Evolutionary conservation across 2,797 vertebrate species (phyloP).

Genomic region (Sternotherus odoratus): DNA sequence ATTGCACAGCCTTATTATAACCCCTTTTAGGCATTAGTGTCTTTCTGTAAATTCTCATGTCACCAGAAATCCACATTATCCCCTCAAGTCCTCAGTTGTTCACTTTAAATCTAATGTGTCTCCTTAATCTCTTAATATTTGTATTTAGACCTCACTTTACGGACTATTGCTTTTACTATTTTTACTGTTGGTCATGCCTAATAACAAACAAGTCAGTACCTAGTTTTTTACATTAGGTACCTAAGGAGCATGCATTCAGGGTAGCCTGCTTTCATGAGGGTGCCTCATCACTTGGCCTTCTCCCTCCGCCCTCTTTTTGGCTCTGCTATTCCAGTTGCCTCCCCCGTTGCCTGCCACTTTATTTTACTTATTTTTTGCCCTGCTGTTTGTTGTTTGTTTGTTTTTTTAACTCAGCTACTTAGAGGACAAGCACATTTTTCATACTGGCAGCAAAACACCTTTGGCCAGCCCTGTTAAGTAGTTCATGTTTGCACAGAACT

Average conservation of each 20-base stretch:
- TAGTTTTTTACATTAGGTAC: not conserved
- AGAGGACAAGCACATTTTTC: not conserved
- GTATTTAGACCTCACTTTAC: constrained; percentile 61
- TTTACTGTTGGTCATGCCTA: constrained; percentile 12
- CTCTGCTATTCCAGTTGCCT: not conserved
- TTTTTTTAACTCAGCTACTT: not conserved
- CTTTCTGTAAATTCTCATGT: constrained; percentile 72
- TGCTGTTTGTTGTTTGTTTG: not conserved
- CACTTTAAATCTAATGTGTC: constrained; percentile 43
- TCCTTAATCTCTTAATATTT: constrained; percentile 68
- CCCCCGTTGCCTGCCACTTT: not conserved
- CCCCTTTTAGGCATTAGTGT: constrained; percentile 47
- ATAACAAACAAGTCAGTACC: not conserved
- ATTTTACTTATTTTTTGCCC: not conserved
- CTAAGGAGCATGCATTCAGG: not conserved
- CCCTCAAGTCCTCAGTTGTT: constrained; percentile 50
- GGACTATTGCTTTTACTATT: constrained; percentile 14
- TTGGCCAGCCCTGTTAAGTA: not conserved
- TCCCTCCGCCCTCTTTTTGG: not conserved
- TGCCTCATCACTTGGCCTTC: not conserved
- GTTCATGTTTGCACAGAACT: not conserved
- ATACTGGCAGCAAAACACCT: not conserved
- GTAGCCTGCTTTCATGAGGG: not conserved
- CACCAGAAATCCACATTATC: constrained; percentile 63
- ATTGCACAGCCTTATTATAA: constrained; percentile 61